Evolutionary conservation across 2,888 invertebrate genomes (phyloP).

Genomic region (Spodoptera exigua): DNA sequence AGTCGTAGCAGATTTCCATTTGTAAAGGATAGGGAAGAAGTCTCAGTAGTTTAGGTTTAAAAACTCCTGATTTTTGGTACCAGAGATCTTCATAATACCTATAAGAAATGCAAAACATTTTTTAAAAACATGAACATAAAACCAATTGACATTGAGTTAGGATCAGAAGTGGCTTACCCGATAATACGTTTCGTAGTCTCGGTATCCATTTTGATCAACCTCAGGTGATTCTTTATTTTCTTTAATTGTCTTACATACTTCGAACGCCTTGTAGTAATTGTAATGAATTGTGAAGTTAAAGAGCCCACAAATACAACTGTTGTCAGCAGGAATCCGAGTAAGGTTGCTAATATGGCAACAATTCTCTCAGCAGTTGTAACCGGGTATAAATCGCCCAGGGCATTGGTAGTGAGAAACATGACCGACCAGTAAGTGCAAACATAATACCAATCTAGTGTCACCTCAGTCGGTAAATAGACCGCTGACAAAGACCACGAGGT

Average conservation of each 20-base stretch:
- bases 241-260: constrained; percentile 80
- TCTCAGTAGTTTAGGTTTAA: constrained; percentile 79
- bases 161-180: constrained; percentile 64
- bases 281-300: constrained; percentile 85
- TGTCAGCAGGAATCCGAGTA: constrained; percentile 83
- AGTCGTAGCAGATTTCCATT: constrained; percentile 87
- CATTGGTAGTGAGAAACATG: constrained; percentile 83
- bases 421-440: constrained; percentile 85
- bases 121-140: neutral
- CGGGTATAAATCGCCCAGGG: constrained; percentile 84
- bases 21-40: constrained; percentile 83
- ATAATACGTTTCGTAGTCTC: constrained; percentile 80
- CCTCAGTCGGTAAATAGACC: constrained; percentile 78
- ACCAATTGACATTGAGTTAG: neutral
- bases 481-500: constrained; percentile 80
- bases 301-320: constrained; percentile 87
- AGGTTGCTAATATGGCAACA: constrained; percentile 75
- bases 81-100: constrained; percentile 88
- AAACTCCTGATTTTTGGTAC: constrained; percentile 87
- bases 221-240: constrained; percentile 82
- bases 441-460: constrained; percentile 81
- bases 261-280: constrained; percentile 82
- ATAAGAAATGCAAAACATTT: constrained; percentile 13
- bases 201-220: constrained; percentile 80
- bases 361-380: constrained; percentile 80